These are phyloP conservation scores for Galerucella calmariensis DNA, from an alignment of 2,888 invertebrate genomes.

Conservation along the genomic window DNA sequence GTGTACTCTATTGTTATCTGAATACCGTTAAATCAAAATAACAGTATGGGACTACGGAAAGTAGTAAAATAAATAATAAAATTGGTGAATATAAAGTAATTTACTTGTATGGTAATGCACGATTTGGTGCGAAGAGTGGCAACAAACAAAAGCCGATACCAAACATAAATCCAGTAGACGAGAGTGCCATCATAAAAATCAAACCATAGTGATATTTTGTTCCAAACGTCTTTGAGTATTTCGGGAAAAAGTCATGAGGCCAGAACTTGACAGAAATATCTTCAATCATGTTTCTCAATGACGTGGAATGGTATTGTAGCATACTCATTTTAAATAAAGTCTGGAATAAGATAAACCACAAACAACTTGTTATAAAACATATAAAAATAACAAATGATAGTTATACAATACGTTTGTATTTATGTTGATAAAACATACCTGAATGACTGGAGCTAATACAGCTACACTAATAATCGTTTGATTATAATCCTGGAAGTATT, in stretches of 20 bases:
- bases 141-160: conserved; percentile 29
- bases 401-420: too few relatives aligned
- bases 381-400: too few relatives aligned
- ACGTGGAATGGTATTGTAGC: conserved; percentile 23
- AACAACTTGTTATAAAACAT: too few relatives aligned
- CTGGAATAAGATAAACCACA: conserved; percentile 23
- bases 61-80: too few relatives aligned
- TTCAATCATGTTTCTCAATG: conserved; percentile 18
- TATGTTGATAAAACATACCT: conserved; percentile 23
- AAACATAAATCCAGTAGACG: conserved; percentile 21
- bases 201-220: conserved; percentile 7
- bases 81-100: background rate
- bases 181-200: conserved; percentile 11
- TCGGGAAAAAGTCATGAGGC: conserved; percentile 32
- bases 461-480: conserved; percentile 27
- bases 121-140: conserved; percentile 24
- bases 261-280: conserved; percentile 33
- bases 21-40: too few relatives aligned
- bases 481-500: conserved; percentile 23
- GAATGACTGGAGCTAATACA: conserved; percentile 32
- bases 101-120: conserved; percentile 36
- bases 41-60: too few relatives aligned
- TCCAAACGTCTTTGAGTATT: conserved; percentile 15
- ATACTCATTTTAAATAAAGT: conserved; percentile 31
- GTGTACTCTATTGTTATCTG: too few relatives aligned